Evolutionary conservation across 2,888 invertebrate species (phyloP), one percentile per base, ranked within the genome.

Genomic region (Crematogaster levior): DNA sequence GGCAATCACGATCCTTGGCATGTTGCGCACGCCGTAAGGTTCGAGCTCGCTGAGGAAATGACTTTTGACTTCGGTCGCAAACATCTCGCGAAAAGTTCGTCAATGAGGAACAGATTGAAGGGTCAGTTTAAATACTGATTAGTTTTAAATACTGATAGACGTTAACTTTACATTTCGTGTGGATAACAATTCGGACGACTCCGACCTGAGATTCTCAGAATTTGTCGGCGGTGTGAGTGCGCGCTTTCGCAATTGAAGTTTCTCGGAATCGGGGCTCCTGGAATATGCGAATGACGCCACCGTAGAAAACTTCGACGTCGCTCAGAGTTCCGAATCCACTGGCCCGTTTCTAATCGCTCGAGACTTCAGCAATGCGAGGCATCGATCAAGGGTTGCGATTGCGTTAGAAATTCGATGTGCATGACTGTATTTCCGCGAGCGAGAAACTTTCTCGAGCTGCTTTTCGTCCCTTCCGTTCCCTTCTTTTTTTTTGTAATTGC

Each of bases 321-420:
- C 18, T 9, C n/a, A 18, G 27, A 53, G 51, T 40, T 56, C n/a
- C 30, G 66, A 68, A 56, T 30, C 53, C 43, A 66, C 56, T 30
- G 66, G 43, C 34, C 15, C 40, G 21, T 40, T 30, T 84, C 77
- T 82, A 56, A 81, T 83, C 48, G 65, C n/a, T 60, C 75, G 12
- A 48, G 63, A 80, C n/a, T 65, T n/a, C 21, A 7, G 7, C 40
- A 43, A 21, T 24, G 66, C 15, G 30, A 15, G 34, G 30, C 10
- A 46, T 46, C 27, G 56, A 43, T 15, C n/a, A 30, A 15, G 60
- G 53, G 73, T 53, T 15, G 75, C 56, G 73, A 75, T 86, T 83
- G 84, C 80, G 70, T 84, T 85, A 77, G 61, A 87, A 61, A 83
- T 84, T 82, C 90, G 89, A 79, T 90, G 85, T 91, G 92, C 92